These are phyloP conservation scores for Drosophila insularis DNA, from an alignment of 1,140 invertebrate genomes.

Conservation along the genomic window DNA sequence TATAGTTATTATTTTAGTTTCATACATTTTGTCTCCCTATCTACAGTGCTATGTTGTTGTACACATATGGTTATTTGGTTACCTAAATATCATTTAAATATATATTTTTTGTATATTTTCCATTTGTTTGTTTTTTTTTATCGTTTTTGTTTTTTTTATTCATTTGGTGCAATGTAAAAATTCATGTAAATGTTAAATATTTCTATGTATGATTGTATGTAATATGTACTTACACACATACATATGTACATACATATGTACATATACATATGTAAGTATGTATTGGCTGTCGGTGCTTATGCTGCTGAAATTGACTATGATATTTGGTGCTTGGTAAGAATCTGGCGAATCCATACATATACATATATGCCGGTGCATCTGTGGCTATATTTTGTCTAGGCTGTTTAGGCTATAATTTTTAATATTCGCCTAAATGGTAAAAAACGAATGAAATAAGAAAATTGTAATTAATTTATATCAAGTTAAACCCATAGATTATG, in stretches of 20 bases:
- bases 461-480: background rate
- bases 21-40: conserved; percentile 69
- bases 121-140: conserved; percentile 40
- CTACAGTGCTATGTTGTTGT: conserved; percentile 68
- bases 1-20: conserved; percentile 48
- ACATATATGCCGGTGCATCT: conserved; percentile 38
- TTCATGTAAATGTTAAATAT: conserved; percentile 69
- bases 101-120: conserved; percentile 48
- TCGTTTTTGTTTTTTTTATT: conserved; percentile 26
- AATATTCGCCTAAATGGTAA: conserved; percentile 46
- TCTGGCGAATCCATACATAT: conserved; percentile 33
- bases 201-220: conserved; percentile 24
- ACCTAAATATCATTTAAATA: conserved; percentile 53
- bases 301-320: conserved; percentile 14
- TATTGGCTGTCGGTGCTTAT: conserved; percentile 3
- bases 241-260: background rate
- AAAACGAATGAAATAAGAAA: background rate
- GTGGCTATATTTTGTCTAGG: conserved; percentile 23
- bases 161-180: conserved; percentile 77
- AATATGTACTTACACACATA: conserved; percentile 8
- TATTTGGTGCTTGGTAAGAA: conserved; percentile 68
- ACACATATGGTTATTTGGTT: conserved; percentile 47
- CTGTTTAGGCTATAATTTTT: conserved; percentile 33
- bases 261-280: background rate
- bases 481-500: too few relatives aligned